Base-by-base conservation (phyloP, 2,888 invertebrate species). In the Anoncus sp. region DNA sequence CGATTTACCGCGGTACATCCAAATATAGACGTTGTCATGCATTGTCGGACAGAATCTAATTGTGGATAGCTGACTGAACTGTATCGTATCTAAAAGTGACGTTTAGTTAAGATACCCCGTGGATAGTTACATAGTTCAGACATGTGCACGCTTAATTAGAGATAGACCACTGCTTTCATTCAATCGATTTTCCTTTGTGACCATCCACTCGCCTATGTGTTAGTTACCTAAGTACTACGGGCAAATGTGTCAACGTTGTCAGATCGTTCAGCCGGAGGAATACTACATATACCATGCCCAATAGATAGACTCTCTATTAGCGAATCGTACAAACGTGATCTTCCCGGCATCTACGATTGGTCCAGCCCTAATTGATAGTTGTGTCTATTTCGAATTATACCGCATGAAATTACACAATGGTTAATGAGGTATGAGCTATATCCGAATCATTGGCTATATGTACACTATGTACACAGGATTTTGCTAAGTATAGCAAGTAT, bases 171-270 rank as follows among this genome's bases (percentile, higher is more conserved):
- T 51, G 65, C 18, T 59, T 40, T 62, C 18, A 51, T 47, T 18
- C 27, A 43, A 70, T 70, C 65, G 70, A 75, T 70, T 70, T 63
- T 71, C 59, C 75, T 65, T 65, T 65, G 63, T 43, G 51, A 60
- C 51, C 43, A 35, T 57, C 14, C 27, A 57, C 18, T 24, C 57
- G 12, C 14, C 14, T 40, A 24, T 16, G 18, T 20, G 45, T 45
- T 40, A 22, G 31, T 20, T 49, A 40, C n/a, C 20, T 53, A 63
- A 16, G 62, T 31, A 27, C 35, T 2, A 63, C 60, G 16, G 62
- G 14, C 49, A 62, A 55, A 47, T 27, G 14, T 49, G 18, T 22
- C 47, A 55, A n/a, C 45, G 22, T 31, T 43, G 47, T 55, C 55
- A 43, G 27, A 47, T 75, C 38, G 47, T 63, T 69, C 57, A 16